Evolutionary conservation across 2,797 vertebrate species (phyloP).

Genomic region (Myotis planiceps): DNA sequence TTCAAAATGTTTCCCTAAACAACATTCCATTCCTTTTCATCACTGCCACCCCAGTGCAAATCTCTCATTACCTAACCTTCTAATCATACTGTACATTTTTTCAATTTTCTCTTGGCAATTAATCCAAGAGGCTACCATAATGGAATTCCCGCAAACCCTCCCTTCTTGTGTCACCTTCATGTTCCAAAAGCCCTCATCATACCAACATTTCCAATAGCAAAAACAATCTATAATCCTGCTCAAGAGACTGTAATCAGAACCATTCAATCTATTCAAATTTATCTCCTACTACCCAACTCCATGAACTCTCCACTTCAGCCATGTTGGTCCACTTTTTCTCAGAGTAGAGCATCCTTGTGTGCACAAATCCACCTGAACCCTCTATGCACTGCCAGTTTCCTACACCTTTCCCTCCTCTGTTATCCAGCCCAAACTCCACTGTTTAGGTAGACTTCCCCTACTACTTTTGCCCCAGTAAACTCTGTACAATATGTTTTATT

Average conservation of each 20-base stretch:
- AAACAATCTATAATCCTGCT: neutral
- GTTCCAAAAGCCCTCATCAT: neutral
- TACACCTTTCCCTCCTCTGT: neutral
- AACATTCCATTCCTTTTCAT: slow-evolving; percentile 59
- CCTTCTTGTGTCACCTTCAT: neutral
- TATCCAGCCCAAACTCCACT: neutral
- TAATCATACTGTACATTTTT: slow-evolving; percentile 22
- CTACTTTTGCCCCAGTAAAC: neutral
- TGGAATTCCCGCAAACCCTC: slow-evolving; percentile 46
- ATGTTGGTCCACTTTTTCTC: neutral
- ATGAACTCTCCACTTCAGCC: neutral
- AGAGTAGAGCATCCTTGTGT: neutral
- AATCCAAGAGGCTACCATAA: slow-evolving; percentile 29
- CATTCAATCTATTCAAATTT: neutral
- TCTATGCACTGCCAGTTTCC: neutral
- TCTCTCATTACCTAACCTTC: slow-evolving; percentile 41
- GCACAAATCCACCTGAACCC: neutral
- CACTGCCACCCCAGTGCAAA: neutral
- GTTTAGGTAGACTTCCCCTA: neutral
- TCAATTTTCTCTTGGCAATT: neutral
- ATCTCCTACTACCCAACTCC: neutral
- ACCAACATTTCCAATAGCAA: neutral
- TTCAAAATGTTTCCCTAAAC: slow-evolving; percentile 48
- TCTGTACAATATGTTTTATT: neutral
- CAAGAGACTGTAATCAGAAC: neutral